phyloP scores from a whole-genome alignment of 2,797 vertebrate species.

The Cryptoprocta ferox region DNA sequence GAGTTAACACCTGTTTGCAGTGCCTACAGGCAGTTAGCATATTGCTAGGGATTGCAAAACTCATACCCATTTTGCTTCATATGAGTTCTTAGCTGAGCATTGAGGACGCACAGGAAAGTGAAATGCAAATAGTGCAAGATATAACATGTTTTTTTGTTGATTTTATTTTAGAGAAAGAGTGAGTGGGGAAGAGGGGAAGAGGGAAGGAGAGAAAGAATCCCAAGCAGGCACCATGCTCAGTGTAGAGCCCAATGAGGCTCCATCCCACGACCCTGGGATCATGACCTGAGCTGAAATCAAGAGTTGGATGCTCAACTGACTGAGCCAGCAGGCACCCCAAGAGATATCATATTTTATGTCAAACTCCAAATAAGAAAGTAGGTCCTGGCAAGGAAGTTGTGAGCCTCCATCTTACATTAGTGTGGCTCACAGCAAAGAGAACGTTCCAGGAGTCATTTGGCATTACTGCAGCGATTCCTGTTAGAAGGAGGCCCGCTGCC shows the following conservation, averaged over 20 bases:
- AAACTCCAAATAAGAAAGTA: not conserved
- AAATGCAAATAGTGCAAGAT: not conserved
- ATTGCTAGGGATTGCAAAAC: not conserved
- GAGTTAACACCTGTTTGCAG: not conserved
- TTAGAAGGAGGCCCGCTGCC: not conserved
- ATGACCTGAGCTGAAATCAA: no score
- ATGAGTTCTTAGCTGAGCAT: not conserved
- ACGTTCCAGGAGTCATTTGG: conserved; percentile 10
- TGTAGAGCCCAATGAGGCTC: no score
- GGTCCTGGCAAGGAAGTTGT: not conserved
- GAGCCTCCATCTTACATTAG: not conserved
- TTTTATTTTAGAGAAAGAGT: no score
- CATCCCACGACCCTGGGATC: no score
- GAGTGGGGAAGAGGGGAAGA: no score
- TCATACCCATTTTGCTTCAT: not conserved
- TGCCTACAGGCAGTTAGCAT: not conserved
- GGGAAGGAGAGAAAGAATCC: no score
- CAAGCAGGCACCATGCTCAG: no score
- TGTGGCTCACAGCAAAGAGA: not conserved
- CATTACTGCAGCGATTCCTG: not conserved
- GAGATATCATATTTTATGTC: not conserved
- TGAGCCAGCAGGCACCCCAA: no score
- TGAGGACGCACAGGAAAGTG: not conserved
- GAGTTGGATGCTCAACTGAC: no score
- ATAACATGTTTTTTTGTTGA: not conserved